phyloP scores from a whole-genome alignment of 2,797 vertebrate genomes.

The Lepus townsendii region DNA sequence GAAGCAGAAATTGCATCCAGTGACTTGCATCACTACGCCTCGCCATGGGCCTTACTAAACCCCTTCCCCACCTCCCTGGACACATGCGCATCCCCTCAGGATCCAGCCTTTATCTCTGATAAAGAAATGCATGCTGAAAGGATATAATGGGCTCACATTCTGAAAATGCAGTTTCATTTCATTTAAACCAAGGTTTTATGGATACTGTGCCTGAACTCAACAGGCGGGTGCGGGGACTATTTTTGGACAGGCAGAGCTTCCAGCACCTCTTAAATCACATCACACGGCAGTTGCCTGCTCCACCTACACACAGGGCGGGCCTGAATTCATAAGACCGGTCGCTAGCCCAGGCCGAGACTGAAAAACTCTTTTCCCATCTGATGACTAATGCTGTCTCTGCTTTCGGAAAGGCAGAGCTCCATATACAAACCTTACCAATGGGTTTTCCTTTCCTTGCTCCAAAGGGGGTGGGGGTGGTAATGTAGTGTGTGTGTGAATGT shows the following conservation, averaged over 20 bases:
- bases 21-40: not conserved
- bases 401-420: constrained; percentile 43
- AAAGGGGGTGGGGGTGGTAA: not conserved
- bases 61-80: not conserved
- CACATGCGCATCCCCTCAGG: too few relatives aligned
- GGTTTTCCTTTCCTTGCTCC: constrained; percentile 40
- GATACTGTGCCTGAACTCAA: constrained; percentile 63
- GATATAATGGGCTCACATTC: constrained; percentile 45
- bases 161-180: constrained; percentile 65
- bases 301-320: constrained; percentile 63
- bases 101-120: not conserved
- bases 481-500: not conserved
- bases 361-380: not conserved
- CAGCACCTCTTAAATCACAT: constrained; percentile 84
- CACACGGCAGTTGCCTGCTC: constrained; percentile 27
- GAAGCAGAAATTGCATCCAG: not conserved
- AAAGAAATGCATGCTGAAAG: not conserved
- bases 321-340: constrained; percentile 50
- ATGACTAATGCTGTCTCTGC: constrained; percentile 66
- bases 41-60: not conserved
- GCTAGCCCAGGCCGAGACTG: not conserved
- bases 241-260: constrained; percentile 79
- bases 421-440: not conserved
- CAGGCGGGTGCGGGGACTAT: constrained; percentile 60
- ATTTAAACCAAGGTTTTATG: constrained; percentile 63